These are phyloP conservation scores for Dasyurus viverrinus DNA, from an alignment of 2,113 vertebrate species.

Conservation along the genomic window DNA sequence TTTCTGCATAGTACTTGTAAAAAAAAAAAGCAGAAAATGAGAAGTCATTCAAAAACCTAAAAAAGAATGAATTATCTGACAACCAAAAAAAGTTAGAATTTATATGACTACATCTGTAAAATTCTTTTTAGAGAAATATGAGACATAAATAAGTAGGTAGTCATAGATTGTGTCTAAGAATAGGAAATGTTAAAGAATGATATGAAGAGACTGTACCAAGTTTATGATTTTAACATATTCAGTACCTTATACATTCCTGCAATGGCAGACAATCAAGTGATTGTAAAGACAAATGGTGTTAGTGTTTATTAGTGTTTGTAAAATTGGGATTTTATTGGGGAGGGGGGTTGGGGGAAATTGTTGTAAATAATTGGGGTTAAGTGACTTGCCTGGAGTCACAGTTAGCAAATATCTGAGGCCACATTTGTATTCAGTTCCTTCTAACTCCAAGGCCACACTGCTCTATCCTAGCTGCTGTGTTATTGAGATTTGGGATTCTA, in stretches of 20 bases:
- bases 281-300: background rate
- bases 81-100: background rate
- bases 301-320: background rate
- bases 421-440: background rate
- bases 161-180: background rate
- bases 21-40: background rate
- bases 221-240: background rate
- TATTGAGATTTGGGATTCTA: background rate
- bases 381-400: no score
- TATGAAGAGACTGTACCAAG: background rate
- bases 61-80: background rate
- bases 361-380: no score
- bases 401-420: background rate
- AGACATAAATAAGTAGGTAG: background rate
- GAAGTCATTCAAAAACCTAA: background rate
- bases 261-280: background rate
- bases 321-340: no score
- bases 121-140: background rate
- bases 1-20: background rate
- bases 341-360: no score
- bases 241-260: background rate
- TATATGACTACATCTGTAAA: background rate
- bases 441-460: background rate
- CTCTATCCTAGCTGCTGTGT: background rate
- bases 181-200: background rate